A percentile compares a stretch with the other conserved stretches of the same genome.
Evolutionary conservation across 1,140 invertebrate genomes (phyloP).

Genomic region (Procambarus clarkii): DNA sequence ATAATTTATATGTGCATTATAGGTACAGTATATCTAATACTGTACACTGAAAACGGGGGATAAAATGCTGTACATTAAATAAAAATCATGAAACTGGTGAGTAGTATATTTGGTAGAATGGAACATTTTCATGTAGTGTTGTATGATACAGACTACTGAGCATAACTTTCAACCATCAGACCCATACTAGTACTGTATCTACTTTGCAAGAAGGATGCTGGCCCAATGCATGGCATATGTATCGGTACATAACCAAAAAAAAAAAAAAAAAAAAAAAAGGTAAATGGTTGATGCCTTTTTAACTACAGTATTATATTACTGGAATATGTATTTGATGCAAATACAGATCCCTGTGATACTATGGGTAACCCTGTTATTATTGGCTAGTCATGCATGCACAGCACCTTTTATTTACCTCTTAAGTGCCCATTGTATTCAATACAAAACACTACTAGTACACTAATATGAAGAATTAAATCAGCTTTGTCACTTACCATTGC

Average conservation of each 20-base stretch:
- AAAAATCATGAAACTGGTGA: background rate
- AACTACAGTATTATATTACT: background rate
- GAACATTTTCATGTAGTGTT: background rate
- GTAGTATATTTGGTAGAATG: background rate
- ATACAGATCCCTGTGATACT: background rate
- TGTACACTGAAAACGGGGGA: too few relatives aligned
- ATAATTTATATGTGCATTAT: too few relatives aligned
- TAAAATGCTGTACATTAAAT: background rate
- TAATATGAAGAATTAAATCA: too few relatives aligned
- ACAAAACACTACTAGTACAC: background rate
- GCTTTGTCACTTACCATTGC: too few relatives aligned
- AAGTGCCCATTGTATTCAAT: background rate
- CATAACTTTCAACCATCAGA: background rate
- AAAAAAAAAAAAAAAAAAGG: background rate
- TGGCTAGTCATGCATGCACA: background rate
- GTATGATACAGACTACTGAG: too few relatives aligned
- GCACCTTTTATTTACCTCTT: background rate
- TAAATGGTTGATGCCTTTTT: background rate
- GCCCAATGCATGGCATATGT: background rate
- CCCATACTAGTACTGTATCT: background rate
- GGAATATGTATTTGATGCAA: background rate
- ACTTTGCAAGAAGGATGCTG: background rate
- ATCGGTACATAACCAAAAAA: background rate
- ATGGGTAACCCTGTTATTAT: background rate
- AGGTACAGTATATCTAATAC: too few relatives aligned